These are phyloP conservation scores for Microcebus lehilahytsara DNA, from an alignment of 2,113 vertebrate genomes.

Conservation along the genomic window DNA sequence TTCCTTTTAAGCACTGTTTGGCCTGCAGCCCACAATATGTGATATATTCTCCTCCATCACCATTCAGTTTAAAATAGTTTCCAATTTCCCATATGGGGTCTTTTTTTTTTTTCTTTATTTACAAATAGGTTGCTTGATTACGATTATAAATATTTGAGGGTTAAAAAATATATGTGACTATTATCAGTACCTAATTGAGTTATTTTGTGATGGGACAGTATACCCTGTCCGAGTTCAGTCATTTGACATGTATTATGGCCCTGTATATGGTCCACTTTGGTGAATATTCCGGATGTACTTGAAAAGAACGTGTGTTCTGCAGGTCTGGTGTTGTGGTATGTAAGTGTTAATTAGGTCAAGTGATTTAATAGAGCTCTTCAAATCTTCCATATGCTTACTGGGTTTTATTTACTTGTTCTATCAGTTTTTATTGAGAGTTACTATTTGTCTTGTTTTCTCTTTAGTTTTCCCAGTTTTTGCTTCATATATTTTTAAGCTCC, in stretches of 20 bases:
- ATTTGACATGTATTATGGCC: no score
- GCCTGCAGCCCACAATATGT: not conserved
- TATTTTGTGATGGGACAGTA: not conserved
- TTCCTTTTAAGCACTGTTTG: no score
- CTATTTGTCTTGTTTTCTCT: not conserved
- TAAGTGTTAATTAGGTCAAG: no score
- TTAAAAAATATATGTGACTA: rapidly evolving
- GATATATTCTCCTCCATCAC: not conserved
- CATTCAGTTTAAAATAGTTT: not conserved
- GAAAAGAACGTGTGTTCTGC: not conserved
- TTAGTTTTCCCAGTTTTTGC: not conserved
- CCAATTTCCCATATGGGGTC: not conserved
- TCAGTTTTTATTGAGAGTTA: not conserved
- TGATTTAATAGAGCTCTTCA: no score
- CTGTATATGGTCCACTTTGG: not conserved
- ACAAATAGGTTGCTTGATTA: not conserved
- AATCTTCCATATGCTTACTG: no score
- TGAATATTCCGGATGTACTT: not conserved
- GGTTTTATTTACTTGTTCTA: no score
- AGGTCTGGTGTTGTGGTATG: no score
- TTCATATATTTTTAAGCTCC: not conserved
- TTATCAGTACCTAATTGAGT: not conserved
- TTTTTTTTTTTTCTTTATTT: no score
- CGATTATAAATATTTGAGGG: not conserved
- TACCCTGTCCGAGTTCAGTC: not conserved